Percentiles rank a stretch among this genome's conserved stretches.
Conservation (phyloP, 2,113 vertebrate genomes). For the Aegotheles bennettii region DNA sequence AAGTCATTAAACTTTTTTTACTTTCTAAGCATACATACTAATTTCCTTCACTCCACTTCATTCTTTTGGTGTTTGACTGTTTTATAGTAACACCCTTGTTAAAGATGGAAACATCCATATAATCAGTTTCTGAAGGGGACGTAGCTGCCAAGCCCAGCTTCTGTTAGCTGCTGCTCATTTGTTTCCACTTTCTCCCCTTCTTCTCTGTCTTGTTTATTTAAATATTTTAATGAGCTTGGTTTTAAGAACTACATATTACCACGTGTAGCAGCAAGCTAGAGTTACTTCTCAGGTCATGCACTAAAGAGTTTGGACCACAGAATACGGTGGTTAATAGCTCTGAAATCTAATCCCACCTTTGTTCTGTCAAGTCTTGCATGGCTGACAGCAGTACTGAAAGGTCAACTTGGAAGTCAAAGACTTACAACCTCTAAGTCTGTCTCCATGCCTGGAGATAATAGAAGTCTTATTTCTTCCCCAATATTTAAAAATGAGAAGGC, state of each 20-base stretch:
- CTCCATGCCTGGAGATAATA: not conserved
- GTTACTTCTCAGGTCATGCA: slow-evolving; percentile 10
- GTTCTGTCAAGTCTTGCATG: slow-evolving; percentile 45
- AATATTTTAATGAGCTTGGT: not conserved
- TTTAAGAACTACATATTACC: not conserved
- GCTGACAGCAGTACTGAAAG: slow-evolving; percentile 50
- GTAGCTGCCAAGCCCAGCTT: not conserved
- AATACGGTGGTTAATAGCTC: not conserved
- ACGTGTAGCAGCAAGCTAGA: not conserved
- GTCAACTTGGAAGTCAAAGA: slow-evolving; percentile 45
- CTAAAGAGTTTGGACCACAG: not conserved
- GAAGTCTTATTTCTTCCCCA: not conserved
- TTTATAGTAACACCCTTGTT: not conserved
- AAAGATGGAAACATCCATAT: not conserved
- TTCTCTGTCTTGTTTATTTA: not conserved
- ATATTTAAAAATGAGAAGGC: not conserved
- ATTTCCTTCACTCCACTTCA: not conserved
- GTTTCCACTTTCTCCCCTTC: not conserved
- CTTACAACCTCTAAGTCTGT: not conserved
- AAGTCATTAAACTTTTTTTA: not conserved
- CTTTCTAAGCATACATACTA: not conserved
- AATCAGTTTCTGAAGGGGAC: not conserved
- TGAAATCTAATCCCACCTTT: slow-evolving; percentile 51
- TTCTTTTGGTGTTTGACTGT: not conserved
- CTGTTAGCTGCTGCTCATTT: not conserved